Evolutionary conservation across 2,888 invertebrate species (phyloP).

Genomic region (Plebejus anna): DNA sequence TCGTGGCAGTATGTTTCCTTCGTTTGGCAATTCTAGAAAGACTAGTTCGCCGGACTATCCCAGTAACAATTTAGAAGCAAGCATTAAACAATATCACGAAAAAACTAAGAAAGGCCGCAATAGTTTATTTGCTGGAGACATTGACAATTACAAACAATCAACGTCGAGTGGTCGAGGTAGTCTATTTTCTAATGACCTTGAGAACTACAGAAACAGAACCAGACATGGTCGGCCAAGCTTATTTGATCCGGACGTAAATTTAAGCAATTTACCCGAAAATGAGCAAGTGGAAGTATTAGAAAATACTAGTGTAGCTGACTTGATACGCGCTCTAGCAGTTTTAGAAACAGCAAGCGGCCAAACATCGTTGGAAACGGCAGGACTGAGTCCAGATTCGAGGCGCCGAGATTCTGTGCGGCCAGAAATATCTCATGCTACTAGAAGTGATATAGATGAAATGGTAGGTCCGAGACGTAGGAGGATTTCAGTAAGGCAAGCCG

Average conservation of each 20-base stretch:
- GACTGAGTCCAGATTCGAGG: conserved; percentile 44
- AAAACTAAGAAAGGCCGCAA: conserved; percentile 57
- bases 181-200: conserved; percentile 55
- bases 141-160: conserved; percentile 47
- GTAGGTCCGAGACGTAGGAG: conserved; percentile 62
- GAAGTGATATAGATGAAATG: conserved; percentile 52
- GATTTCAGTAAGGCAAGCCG: conserved; percentile 65
- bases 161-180: conserved; percentile 47
- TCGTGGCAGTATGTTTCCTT: conserved; percentile 64
- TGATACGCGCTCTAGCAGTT: conserved; percentile 87
- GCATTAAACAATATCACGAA: conserved; percentile 64
- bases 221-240: conserved; percentile 65
- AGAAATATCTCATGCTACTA: conserved; percentile 55
- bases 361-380: conserved; percentile 36
- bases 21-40: conserved; percentile 68
- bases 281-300: conserved; percentile 84
- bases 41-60: conserved; percentile 53
- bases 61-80: conserved; percentile 60
- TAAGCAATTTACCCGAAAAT: conserved; percentile 59
- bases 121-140: conserved; percentile 54
- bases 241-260: conserved; percentile 69
- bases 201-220: conserved; percentile 64
- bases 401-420: conserved; percentile 62
- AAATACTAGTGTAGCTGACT: conserved; percentile 90
- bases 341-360: conserved; percentile 69